Evolutionary conservation across 2,797 vertebrate genomes (phyloP), one percentile per base, ranked within the genome.

Genomic region (Hirundo rustica): DNA sequence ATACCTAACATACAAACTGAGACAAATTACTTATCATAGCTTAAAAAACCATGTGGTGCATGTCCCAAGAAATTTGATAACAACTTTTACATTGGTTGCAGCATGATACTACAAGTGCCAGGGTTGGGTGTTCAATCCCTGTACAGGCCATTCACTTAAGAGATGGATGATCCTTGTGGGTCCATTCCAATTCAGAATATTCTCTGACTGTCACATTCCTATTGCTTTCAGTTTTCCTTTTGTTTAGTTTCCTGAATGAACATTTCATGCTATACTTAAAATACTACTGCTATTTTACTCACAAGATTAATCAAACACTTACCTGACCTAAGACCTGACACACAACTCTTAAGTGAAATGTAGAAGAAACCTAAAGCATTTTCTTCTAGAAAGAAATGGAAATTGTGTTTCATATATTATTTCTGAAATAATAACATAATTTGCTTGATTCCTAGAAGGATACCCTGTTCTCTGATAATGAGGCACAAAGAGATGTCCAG

Each of bases 111-210:
- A 29, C 10, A 11, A 38, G 23, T 13, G n/a, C 25, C 23, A 16
- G 14, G 4, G 40, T 17, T 34, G n/a, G 3, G 3, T 29, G 11
- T 53, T 61, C 30, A 29, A 17, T 21, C 4, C 9, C 25, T 53
- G 7, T 40, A 6, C 0, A 1, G 13, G 8, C 4, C 23, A 45
- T 60, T 45, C 54, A 29, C 10, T n/a, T 13, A 13, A 13, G 13
- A 45, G 18, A 2, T 38, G 22, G 23, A 29, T 53, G 10, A 29
- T 40, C 9, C 16, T 53, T 8, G 5, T 47, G 40, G 2, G 9
- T 40, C 40, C 20, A 6, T 76, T 47, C 9, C 23, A n/a, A 16
- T 13, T 38, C 19, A 15, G 20, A 61, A 54, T 29, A 47, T 54
- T 68, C 40, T 40, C 54, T 76, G 18, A 19, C 16, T 38, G 9